phyloP scores from a whole-genome alignment of 2,797 vertebrate genomes.

The Acrocephalus scirpaceus region DNA sequence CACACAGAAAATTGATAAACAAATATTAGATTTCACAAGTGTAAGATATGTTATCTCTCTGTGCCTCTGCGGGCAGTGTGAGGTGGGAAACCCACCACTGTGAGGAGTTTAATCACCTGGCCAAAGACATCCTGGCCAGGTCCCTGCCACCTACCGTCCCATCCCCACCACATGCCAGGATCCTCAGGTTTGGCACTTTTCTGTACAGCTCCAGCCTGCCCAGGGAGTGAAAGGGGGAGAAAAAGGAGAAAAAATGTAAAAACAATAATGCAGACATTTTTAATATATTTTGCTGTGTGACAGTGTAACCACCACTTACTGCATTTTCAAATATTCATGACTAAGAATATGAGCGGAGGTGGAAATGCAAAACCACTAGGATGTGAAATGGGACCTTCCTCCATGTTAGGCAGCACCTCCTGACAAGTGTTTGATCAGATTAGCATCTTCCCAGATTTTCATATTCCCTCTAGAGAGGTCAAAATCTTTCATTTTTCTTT shows the following conservation, averaged over 20 bases:
- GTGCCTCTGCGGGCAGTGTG: not conserved
- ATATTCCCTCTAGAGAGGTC: not conserved
- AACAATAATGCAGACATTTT: not conserved
- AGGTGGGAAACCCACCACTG: not conserved
- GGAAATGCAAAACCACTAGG: not conserved
- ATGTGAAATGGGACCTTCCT: not conserved
- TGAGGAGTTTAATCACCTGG: not conserved
- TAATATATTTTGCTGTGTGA: not conserved
- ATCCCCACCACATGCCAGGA: slow-evolving; percentile 95
- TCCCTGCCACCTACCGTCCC: slow-evolving; percentile 85
- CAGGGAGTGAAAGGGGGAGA: not conserved
- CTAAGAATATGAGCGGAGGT: not conserved
- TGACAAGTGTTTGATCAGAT: not conserved
- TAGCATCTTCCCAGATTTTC: not conserved
- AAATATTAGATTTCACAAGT: not conserved
- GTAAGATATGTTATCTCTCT: accelerated
- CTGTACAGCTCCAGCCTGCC: slow-evolving; percentile 93
- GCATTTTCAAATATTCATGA: not conserved
- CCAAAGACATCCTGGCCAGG: not conserved
- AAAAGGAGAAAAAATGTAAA: not conserved
- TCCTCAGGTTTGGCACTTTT: slow-evolving; percentile 97
- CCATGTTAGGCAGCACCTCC: not conserved
- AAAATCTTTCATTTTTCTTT: not conserved
- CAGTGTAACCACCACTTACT: not conserved
- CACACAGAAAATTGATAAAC: not conserved